A percentile compares a stretch with the other conserved stretches of the same genome.
Evolutionary conservation across 2,113 vertebrate genomes (phyloP).

Genomic region (Anhinga rufa): DNA sequence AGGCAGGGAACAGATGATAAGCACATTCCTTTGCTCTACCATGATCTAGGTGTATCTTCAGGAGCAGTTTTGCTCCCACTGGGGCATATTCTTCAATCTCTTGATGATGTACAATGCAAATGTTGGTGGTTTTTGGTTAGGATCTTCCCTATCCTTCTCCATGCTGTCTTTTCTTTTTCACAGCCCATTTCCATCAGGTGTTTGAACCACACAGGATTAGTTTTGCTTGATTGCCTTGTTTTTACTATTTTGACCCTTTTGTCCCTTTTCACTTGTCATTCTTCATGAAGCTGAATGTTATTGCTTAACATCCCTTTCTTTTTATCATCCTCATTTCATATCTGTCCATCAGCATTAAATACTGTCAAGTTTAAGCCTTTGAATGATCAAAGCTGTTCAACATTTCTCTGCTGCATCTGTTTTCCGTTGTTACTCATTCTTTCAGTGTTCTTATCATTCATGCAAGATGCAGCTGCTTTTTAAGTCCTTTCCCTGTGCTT

Average conservation of each 20-base stretch:
- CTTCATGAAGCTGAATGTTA: background rate
- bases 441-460: background rate
- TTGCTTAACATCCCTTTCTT: background rate
- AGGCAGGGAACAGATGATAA: background rate
- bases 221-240: background rate
- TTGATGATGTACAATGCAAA: background rate
- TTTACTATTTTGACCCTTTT: background rate
- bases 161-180: background rate
- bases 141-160: background rate
- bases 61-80: background rate
- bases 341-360: slow-evolving; percentile 35
- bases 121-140: background rate
- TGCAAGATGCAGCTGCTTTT: background rate
- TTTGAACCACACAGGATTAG: background rate
- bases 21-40: background rate
- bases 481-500: background rate
- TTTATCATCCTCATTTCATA: slow-evolving; percentile 16
- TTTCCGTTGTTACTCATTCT: slow-evolving; percentile 3
- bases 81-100: background rate
- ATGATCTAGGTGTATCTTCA: background rate
- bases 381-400: background rate
- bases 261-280: background rate
- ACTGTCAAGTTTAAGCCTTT: background rate
- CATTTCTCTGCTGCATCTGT: background rate
- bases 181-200: background rate